Base-by-base conservation (phyloP, 2,797 vertebrate species). In the Thaleichthys pacificus region DNA sequence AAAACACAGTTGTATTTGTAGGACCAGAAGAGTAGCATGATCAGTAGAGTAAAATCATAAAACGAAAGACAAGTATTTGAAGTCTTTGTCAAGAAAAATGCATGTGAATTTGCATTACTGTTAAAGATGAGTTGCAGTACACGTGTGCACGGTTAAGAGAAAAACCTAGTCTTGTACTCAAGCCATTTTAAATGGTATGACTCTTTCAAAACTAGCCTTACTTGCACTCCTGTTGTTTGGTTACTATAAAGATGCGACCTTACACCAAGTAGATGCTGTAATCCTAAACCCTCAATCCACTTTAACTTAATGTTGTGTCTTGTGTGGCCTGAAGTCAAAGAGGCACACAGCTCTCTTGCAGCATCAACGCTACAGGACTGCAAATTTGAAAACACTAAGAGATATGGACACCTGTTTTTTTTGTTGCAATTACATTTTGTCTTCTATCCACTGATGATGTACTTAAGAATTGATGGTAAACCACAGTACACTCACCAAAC, bases 281-380 rank as follows among this genome's bases (percentile, higher is more conserved):
- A 92, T 91, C 86, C 88, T 81, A 90, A 92, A 88, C 86, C 87
- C 77, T 1, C 87, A 90, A 91, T 92, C 90, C 80, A 84, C 82
- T 91, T 89, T 88, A 83, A 80, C 77, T 80, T 84, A 74, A 66
- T 89, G 88, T 85, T 72, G 90, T 88, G 86, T 90, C 86, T 58
- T 87, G 73, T 86, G 85, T 84, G 85, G 78, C 81, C 82, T 85
- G 51, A 70, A 38, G 71, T 79, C 67, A 79, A 66, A 82, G 69
- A 65, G 61, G 76, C 66, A 72, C 69, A 58, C 5, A 24, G 61
- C 12, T 57, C 28, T 3, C 26, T 35, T 68, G 66, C 19, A 58
- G 51, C 66, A n/a, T 58, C 42, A 66, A 19, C 51, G 21, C 54
- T 32, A 49, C 54, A 60, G 21, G 26, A 68, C 57, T 70, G 66